Evolutionary conservation across 2,113 vertebrate species (phyloP).

Genomic region (Microcebus tavaratra): DNA sequence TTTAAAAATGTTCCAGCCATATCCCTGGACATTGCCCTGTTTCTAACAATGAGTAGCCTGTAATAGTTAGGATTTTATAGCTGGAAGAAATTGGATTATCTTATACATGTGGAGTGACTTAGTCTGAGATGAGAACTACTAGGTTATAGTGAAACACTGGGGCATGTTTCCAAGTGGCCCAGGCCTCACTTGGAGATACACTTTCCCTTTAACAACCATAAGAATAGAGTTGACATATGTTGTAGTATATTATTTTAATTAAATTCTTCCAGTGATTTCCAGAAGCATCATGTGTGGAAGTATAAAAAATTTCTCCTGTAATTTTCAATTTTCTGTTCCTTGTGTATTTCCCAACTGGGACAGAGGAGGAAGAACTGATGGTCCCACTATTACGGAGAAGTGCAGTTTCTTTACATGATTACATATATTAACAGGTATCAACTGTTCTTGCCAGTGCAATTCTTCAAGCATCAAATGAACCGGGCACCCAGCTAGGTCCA

Average conservation of each 20-base stretch:
- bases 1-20: neutral
- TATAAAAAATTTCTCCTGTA: neutral
- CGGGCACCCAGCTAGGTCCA: neutral
- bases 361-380: neutral
- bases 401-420: neutral
- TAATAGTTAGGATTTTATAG: neutral
- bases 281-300: neutral
- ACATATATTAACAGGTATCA: neutral
- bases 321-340: neutral
- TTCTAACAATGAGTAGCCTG: neutral
- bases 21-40: neutral
- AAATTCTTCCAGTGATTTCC: slow-evolving; percentile 11
- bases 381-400: neutral
- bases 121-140: neutral
- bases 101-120: neutral
- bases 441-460: neutral
- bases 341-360: neutral
- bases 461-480: neutral
- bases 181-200: neutral
- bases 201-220: neutral
- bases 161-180: neutral
- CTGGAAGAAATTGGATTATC: neutral
- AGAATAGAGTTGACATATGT: neutral
- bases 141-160: neutral
- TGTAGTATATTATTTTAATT: slow-evolving; percentile 21